Percentiles rank a stretch among this genome's conserved stretches.
phyloP scores from a whole-genome alignment of 2,113 vertebrate genomes.

The Nannobrachium achirus region DNA sequence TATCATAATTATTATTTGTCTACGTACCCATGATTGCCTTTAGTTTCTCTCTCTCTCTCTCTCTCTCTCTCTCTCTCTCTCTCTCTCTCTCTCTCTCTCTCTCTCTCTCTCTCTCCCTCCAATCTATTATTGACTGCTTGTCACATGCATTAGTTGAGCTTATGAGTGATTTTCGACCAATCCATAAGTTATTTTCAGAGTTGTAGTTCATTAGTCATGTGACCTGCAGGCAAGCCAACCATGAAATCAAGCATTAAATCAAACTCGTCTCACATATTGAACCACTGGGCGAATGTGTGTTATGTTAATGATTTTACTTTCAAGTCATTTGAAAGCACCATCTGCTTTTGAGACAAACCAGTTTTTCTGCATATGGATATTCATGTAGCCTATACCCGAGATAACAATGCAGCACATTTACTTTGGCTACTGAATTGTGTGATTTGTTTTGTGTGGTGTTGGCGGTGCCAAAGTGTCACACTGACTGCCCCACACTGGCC shows the following conservation, averaged over 20 bases:
- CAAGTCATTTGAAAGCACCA: background rate
- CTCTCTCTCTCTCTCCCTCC: constrained; percentile 1
- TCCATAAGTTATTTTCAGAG: constrained; percentile 51
- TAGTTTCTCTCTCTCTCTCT: constrained; percentile 27
- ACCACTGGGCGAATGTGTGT: constrained; percentile 15
- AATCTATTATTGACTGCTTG: constrained; percentile 56
- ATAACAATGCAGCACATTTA: background rate
- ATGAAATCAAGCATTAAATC: constrained; percentile 55
- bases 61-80: background rate
- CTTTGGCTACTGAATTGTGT: background rate
- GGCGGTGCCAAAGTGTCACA: too few relatives aligned
- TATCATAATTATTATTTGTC: constrained; percentile 72
- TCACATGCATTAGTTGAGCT: constrained; percentile 45
- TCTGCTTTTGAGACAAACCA: background rate
- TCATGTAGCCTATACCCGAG: background rate
- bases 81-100: constrained; percentile 13
- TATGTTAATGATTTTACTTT: constrained; percentile 27
- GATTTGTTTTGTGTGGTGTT: background rate
- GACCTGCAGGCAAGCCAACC: constrained; percentile 23
- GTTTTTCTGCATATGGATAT: background rate
- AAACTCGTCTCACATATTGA: constrained; percentile 24
- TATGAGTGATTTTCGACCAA: constrained; percentile 57
- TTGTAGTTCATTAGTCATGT: constrained; percentile 30
- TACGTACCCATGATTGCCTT: constrained; percentile 62
- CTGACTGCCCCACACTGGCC: background rate